Base-by-base conservation (phyloP, 1,140 invertebrate species). In the Lineus longissimus region DNA sequence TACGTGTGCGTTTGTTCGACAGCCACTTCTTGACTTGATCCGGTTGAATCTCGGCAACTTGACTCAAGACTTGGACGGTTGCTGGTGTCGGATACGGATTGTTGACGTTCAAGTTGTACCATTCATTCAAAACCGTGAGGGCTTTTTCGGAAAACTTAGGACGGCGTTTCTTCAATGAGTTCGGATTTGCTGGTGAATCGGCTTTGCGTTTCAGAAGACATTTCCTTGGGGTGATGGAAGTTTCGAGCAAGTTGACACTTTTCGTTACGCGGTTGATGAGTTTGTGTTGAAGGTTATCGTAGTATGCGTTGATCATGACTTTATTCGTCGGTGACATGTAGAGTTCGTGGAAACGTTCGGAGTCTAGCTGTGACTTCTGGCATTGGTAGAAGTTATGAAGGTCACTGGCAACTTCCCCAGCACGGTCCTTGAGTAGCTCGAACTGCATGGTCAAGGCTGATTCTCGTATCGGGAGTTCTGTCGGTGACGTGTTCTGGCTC, bases 201-300 rank as follows among this genome's bases (percentile, higher is more conserved):
- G 47, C 47, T 51, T 51, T 51, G 25, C 47, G 47, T 51, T 51
- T 51, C 25, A 51, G 9, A 19, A 9, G 9, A 6, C 25, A 9
- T 6, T 9, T 51, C 9, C 47, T 4, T 27, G 47, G n/a, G 4
- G n/a, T 51, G 6, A 51, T 51, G 9, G 47, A 51, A 23, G 6
- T 51, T n/a, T 51, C 47, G 47, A 51, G 47, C 25, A 51, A 27
- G 25, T 51, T n/a, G 19, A 51, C n/a, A 51, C 47, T 51, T 27
- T 51, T 51, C 9, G 19, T 51, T 6, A 51, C 47, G 4, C 47
- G 47, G 25, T 51, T 51, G 47, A 51, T 51, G 6, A 51, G 47
- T 51, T 51, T 4, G 25, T 51, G 47, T 27, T 23, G n/a, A n/a
- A 51, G 47, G 25, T 27, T 51, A 51, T 51, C 47, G 47, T 51